Evolutionary conservation across 2,888 invertebrate species (phyloP).

Genomic region (Heliconius cydno): DNA sequence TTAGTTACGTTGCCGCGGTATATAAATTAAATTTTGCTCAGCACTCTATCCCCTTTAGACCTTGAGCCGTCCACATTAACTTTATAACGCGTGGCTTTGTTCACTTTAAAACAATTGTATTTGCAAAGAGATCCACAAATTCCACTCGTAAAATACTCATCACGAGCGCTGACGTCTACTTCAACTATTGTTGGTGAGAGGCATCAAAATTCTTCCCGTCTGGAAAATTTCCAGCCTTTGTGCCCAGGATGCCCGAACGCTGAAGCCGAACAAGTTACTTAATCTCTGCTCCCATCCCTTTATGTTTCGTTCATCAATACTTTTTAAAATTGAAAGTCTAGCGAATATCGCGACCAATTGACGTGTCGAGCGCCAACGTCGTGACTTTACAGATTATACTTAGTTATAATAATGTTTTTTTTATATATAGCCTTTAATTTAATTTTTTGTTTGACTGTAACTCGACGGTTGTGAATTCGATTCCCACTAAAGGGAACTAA

Average conservation of each 20-base stretch:
- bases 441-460: no score
- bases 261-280: slow-evolving; percentile 74
- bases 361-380: neutral
- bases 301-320: slow-evolving; percentile 73
- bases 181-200: slow-evolving; percentile 63
- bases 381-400: no score
- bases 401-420: no score
- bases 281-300: slow-evolving; percentile 67
- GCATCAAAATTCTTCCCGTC: slow-evolving; percentile 71
- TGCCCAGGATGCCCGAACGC: slow-evolving; percentile 61
- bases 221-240: slow-evolving; percentile 71
- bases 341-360: slow-evolving; percentile 51
- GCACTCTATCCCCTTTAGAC: slow-evolving; percentile 54
- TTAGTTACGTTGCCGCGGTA: slow-evolving; percentile 45
- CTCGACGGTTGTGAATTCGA: no score
- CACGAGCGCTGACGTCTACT: slow-evolving; percentile 60
- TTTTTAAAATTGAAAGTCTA: slow-evolving; percentile 67
- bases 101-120: slow-evolving; percentile 64
- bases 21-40: slow-evolving; percentile 56
- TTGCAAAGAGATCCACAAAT: slow-evolving; percentile 58
- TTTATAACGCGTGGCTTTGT: slow-evolving; percentile 56
- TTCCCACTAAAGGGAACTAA: no score
- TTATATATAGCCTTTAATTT: no score
- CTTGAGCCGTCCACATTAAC: slow-evolving; percentile 59
- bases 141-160: slow-evolving; percentile 68